Evolutionary conservation across 2,888 invertebrate genomes (phyloP).

Genomic region (Hirtodrosophila histrioides): DNA sequence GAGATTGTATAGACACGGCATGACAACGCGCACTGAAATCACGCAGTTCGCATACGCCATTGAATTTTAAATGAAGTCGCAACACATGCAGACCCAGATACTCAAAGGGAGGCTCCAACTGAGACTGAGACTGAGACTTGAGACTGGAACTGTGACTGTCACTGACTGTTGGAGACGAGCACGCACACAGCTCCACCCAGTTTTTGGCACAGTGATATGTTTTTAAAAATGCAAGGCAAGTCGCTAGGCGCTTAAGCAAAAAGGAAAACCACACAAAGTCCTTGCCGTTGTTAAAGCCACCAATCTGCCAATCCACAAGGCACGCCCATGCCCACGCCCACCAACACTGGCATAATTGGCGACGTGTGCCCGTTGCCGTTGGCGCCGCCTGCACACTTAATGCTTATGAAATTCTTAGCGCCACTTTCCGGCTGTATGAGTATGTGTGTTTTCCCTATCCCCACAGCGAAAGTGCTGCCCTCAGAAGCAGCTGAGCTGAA

Average conservation of each 20-base stretch:
- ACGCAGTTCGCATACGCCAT: constrained; percentile 71
- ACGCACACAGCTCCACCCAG: constrained; percentile 8
- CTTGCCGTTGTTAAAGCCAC: constrained; percentile 30
- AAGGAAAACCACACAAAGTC: constrained; percentile 29
- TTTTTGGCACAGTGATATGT: constrained; percentile 46
- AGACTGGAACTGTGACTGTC: constrained; percentile 6
- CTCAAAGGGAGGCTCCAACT: constrained; percentile 9
- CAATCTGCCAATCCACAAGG: constrained; percentile 4
- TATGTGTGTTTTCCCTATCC: constrained; percentile 1
- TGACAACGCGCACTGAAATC: constrained; percentile 65
- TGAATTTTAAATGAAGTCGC: constrained; percentile 78
- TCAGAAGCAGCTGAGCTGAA: constrained; percentile 31
- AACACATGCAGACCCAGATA: constrained; percentile 18
- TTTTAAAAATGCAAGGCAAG: constrained; percentile 55
- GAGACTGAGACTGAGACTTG: constrained; percentile 7
- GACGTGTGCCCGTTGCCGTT: constrained; percentile 68
- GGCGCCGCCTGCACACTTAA: constrained; percentile 71
- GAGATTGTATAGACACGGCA: constrained; percentile 26
- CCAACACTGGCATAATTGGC: constrained; percentile 58
- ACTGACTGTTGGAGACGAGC: constrained; percentile 4
- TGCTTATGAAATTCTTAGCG: constrained; percentile 68
- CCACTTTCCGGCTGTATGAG: constrained; percentile 30
- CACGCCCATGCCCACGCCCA: constrained; percentile 20
- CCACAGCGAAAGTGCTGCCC: constrained; percentile 36
- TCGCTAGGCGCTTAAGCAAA: constrained; percentile 3